Percentiles rank a stretch among this genome's conserved stretches.
Conservation (phyloP, 2,888 invertebrate genomes). For the Colostygia pectinataria region DNA sequence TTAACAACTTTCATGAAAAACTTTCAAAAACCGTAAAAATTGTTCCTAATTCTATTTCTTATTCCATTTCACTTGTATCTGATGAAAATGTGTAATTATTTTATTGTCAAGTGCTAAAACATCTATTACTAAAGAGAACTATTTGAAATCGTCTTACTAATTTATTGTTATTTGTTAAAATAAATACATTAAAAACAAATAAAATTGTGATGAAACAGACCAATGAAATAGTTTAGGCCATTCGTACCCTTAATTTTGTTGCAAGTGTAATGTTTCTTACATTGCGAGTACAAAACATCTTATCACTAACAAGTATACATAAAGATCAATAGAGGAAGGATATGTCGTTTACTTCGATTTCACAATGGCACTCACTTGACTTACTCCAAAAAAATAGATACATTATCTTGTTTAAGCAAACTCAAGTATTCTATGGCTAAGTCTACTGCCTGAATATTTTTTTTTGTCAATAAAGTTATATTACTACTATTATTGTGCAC, state of each 20-base stretch:
- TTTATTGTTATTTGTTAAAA: conserved; percentile 11
- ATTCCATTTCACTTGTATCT: conserved; percentile 12
- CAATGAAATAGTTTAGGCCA: conserved; percentile 24
- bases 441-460: not conserved
- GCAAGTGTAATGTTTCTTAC: conserved; percentile 21
- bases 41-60: conserved; percentile 14
- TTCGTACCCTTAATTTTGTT: conserved; percentile 19
- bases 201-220: conserved; percentile 12
- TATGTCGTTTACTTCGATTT: conserved; percentile 35
- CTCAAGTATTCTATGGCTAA: not conserved
- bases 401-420: not conserved
- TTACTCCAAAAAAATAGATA: conserved; percentile 13
- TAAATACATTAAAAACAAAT: conserved; percentile 16
- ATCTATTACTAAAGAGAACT: conserved; percentile 7
- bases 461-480: no score
- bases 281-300: conserved; percentile 29
- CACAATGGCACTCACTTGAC: conserved; percentile 40
- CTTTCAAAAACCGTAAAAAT: conserved; percentile 25
- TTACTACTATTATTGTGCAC: not conserved
- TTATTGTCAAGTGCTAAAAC: conserved; percentile 36
- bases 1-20: conserved; percentile 30
- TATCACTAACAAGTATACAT: conserved; percentile 23
- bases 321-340: conserved; percentile 23
- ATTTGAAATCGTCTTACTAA: conserved; percentile 6
- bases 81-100: conserved; percentile 17